Base-by-base conservation (phyloP, 2,888 invertebrate species). In the Rhagonycha lutea region DNA sequence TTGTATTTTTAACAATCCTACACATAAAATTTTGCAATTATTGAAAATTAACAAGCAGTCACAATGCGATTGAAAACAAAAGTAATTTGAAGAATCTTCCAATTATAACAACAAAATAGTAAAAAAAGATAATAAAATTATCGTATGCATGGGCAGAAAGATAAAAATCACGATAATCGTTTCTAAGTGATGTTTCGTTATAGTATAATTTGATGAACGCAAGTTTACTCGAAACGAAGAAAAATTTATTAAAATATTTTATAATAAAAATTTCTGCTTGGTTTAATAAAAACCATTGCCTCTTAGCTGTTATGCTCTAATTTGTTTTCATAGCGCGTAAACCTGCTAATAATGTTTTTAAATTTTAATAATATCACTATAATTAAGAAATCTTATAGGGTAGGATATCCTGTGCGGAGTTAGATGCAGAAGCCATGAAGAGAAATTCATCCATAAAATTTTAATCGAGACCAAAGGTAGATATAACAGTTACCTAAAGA, bases 341-440 rank as follows among this genome's bases (percentile, higher is more conserved):
- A 74, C 74, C 61, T 68, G 61, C 14, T 74, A 74, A 74, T 70
- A 70, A 74, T 32, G 62, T 63, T 69, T 65, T 70, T 70, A 69
- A 73, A 65, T 63, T 67, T 70, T 29, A 68, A 28, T 73, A 28
- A 18, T 60, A 60, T 61, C 61, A 67, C 29, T 47, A 23, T 23
- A 74, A 74, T 74, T 74, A 70, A 70, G 60, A 74, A 12, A 65
- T 70, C 63, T 61, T 68, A 68, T 70, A 70, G 70, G 70, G 47
- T 47, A 47, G 47, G 47, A 73, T 69, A 69, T 73, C 73, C 69
- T 68, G 68, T n/a, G n/a, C 26, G 32, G 29, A 47, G n/a, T n/a
- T 0, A 47, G 47, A 47, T n/a, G 47, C 47, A 47, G 7, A 47
- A 47, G 47, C 47, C 47, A n/a, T 47, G 47, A 47, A 47, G n/a